Evolutionary conservation across 2,797 vertebrate genomes (phyloP).

Genomic region (Chromis chromis): DNA sequence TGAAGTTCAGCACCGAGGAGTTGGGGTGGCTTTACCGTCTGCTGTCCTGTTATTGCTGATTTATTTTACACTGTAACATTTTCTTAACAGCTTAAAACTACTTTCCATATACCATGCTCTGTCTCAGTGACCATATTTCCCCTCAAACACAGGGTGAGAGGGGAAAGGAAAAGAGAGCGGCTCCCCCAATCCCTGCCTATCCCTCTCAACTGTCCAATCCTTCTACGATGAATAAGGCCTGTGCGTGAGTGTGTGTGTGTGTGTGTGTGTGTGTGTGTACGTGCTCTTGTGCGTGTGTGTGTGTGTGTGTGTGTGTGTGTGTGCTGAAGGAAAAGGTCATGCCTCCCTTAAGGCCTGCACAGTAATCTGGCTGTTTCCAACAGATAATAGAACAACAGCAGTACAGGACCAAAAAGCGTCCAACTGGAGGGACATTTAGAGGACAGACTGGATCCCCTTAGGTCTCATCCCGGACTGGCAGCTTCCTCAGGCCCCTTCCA

Average conservation of each 20-base stretch:
- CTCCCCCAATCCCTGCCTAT: background rate
- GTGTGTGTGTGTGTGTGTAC: conserved; percentile 1
- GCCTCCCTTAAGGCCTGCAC: conserved; percentile 21
- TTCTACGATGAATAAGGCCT: conserved; percentile 19
- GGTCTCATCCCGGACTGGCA: background rate
- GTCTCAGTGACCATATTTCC: too few relatives aligned
- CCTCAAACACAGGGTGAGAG: conserved; percentile 7
- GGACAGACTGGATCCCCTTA: background rate
- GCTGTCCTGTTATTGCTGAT: too few relatives aligned
- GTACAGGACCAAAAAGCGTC: conserved; percentile 4
- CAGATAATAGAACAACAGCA: conserved; percentile 36
- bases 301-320: background rate
- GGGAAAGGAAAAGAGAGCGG: background rate
- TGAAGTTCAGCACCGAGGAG: background rate
- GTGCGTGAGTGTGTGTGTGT: background rate
- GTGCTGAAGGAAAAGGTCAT: background rate
- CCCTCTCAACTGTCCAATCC: conserved; percentile 15
- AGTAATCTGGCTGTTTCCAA: conserved; percentile 14
- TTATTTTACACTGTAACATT: background rate
- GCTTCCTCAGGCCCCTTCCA: background rate
- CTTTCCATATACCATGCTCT: conserved; percentile 9
- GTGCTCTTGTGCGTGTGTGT: background rate
- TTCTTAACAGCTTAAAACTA: conserved; percentile 5
- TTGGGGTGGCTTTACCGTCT: too few relatives aligned
- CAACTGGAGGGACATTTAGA: conserved; percentile 26